Percentiles rank a stretch among this genome's conserved stretches.
Conservation (phyloP, 1,140 invertebrate species). For the Neodiprion virginianus region DNA sequence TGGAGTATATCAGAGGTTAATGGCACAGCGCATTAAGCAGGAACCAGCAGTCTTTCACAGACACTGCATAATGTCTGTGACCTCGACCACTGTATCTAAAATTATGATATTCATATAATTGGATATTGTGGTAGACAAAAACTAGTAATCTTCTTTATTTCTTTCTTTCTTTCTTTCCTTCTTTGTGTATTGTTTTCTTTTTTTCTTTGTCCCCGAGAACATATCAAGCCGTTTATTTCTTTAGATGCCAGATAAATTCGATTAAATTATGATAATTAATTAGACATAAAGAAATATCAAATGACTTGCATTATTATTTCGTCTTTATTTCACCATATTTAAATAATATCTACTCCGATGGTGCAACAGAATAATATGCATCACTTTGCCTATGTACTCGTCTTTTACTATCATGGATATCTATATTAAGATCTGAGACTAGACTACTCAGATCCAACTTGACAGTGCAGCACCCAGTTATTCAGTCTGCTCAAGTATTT, state of each 20-base stretch:
- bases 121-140: not conserved
- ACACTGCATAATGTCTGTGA: not conserved
- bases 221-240: not conserved
- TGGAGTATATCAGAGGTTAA: not conserved
- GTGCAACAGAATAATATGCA: not conserved
- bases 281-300: no score
- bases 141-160: conserved; percentile 5
- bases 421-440: not conserved
- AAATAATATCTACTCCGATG: no score
- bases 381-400: not conserved
- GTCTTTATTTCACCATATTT: no score
- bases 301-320: no score
- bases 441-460: not conserved
- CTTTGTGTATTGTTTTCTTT: conserved; percentile 16
- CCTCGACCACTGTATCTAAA: not conserved
- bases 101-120: not conserved
- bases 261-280: conserved; percentile 1
- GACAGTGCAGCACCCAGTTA: not conserved
- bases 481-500: not conserved
- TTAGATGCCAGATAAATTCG: not conserved
- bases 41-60: not conserved
- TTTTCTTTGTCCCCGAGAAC: not conserved
- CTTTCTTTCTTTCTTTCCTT: conserved; percentile 16
- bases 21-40: not conserved
- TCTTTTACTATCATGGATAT: not conserved